Percentiles rank a stretch among this genome's conserved stretches.
Conservation (phyloP, 2,888 invertebrate genomes). For the Parasteatoda lunata region DNA sequence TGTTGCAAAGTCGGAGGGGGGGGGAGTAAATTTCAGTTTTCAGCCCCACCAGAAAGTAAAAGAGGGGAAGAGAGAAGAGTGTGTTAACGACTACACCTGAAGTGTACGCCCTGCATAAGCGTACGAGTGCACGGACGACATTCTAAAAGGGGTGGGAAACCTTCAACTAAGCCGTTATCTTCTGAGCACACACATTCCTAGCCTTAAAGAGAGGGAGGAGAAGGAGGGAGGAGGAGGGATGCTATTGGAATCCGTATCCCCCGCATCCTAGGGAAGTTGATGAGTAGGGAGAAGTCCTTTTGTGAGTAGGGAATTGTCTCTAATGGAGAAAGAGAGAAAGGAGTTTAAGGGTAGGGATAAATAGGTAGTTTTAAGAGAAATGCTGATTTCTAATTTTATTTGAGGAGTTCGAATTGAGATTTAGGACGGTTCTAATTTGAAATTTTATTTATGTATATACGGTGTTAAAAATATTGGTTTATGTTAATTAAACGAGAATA, state of each 20-base stretch:
- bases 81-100: conserved; percentile 57
- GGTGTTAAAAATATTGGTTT: too few species aligned
- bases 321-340: conserved; percentile 23
- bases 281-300: conserved; percentile 40
- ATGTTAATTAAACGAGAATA: too few species aligned
- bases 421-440: conserved; percentile 14
- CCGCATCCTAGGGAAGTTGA: conserved; percentile 37
- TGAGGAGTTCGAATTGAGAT: conserved; percentile 45
- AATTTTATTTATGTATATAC: background rate
- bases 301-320: conserved; percentile 57
- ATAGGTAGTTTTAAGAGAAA: conserved; percentile 30
- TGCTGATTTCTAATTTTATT: conserved; percentile 43
- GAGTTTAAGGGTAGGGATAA: background rate
- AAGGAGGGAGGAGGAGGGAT: conserved; percentile 14
- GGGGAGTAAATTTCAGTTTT: conserved; percentile 6
- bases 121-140: conserved; percentile 4
- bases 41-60: background rate
- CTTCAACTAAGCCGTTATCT: conserved; percentile 47
- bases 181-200: conserved; percentile 38
- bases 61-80: conserved; percentile 12
- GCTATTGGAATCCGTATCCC: conserved; percentile 8
- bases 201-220: background rate
- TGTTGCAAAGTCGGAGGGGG: background rate
- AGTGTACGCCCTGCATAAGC: background rate
- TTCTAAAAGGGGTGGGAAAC: conserved; percentile 15